Conservation (phyloP, 2,113 vertebrate species). For the Acrocephalus kingi region DNA sequence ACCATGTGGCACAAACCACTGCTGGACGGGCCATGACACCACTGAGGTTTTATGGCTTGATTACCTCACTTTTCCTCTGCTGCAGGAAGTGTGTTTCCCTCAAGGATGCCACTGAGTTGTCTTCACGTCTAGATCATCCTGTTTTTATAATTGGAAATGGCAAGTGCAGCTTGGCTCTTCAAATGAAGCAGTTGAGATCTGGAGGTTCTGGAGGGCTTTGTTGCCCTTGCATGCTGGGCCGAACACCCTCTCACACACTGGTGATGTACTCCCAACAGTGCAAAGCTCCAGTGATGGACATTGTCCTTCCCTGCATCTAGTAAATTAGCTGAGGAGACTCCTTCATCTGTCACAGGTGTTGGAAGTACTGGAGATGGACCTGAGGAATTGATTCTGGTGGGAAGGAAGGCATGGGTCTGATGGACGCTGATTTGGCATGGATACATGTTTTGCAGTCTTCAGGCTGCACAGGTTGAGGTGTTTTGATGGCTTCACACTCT, state of each 20-base stretch:
- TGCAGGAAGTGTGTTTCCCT: background rate
- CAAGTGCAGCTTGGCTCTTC: background rate
- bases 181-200: background rate
- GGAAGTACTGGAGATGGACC: background rate
- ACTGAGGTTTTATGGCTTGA: background rate
- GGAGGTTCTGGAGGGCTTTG: background rate
- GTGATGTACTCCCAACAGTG: no score
- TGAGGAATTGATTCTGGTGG: background rate
- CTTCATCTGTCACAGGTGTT: background rate
- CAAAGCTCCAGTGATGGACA: background rate
- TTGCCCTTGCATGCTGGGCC: accelerated
- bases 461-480: accelerated
- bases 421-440: background rate
- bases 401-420: background rate
- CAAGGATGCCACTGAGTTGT: background rate
- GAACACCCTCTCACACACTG: background rate
- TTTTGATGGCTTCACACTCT: background rate
- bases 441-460: background rate
- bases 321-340: background rate
- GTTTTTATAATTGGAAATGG: background rate
- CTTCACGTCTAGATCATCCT: accelerated
- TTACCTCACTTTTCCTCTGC: background rate
- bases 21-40: accelerated
- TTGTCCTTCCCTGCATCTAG: background rate
- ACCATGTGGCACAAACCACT: accelerated